Base-by-base conservation (phyloP, 92 coral and sea anemone species). In the Palythoa caribaeorum region DNA sequence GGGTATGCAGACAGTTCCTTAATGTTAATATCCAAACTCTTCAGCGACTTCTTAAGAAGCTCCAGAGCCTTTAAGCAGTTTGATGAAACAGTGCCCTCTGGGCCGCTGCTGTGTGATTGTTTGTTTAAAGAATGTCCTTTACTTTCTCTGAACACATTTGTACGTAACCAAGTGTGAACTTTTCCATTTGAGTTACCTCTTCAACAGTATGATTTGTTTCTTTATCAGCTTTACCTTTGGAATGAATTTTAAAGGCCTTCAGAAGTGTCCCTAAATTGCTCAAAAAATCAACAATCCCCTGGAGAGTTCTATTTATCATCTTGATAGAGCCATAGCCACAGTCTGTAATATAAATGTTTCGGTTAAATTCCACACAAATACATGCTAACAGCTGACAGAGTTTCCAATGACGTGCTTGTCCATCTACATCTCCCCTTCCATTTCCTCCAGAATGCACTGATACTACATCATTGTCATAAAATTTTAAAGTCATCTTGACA, bases 271-370 rank as follows among this genome's bases (percentile, higher is more conserved):
- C 87, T 78, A 89, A 81, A 87, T 92, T 89, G 68, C 90, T 83
- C 89, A 92, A 84, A 76, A 89, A 92, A 35, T 92, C 92, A 76
- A 89, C 92, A 84, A 92, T 92, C 59, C 84, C 92, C 66, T 86
- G 74, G 78, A 88, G 36, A 60, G 94, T 86, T 83, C 94, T 81
- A 72, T 88, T 91, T 57, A 91, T 76, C 79, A 91, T 75, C 85
- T 92, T 88, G 66, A 92, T 69, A 50, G 92, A 77, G 68, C 92
- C 94, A 83, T 83, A 92, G 71, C 90, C 92, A 71, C 83, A 77
- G 79, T 89, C 92, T 83, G 94, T 71, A 79, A 90, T 77, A 83
- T 87, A 90, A 62, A 90, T 87, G 84, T 90, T 90, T 16, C 90
- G 79, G 89, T 86, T 71, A 87, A 90, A 84, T 79, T 90, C 89